Percentiles rank a stretch among this genome's conserved stretches.
Evolutionary conservation across 2,113 vertebrate genomes (phyloP).

Genomic region (Tylochromis polylepis): DNA sequence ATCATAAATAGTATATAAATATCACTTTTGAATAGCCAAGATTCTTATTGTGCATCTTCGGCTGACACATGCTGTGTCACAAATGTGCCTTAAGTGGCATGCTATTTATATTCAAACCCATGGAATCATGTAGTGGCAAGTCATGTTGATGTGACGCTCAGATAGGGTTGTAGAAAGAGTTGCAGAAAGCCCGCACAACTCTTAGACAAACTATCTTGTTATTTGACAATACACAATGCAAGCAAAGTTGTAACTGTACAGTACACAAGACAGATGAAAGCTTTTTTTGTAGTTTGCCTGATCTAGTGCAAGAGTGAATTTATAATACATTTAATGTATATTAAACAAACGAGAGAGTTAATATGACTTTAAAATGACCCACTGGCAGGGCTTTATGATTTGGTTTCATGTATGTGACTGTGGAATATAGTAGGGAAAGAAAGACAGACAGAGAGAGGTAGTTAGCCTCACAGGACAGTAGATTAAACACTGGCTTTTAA

Average conservation of each 20-base stretch:
- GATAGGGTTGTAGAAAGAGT: not conserved
- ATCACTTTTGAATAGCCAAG: too few species aligned
- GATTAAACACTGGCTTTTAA: slow-evolving; percentile 47
- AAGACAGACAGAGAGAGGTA: not conserved
- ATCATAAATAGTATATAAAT: too few species aligned
- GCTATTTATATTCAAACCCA: too few species aligned
- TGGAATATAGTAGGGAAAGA: not conserved
- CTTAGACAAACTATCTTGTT: not conserved
- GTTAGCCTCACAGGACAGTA: slow-evolving; percentile 24
- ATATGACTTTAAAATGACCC: not conserved
- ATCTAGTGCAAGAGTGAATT: not conserved
- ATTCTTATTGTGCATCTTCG: too few species aligned
- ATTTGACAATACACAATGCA: not conserved
- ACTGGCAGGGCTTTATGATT: not conserved
- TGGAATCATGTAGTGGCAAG: too few species aligned
- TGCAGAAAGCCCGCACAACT: not conserved
- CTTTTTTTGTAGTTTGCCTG: not conserved
- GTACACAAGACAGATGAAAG: not conserved
- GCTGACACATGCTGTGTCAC: too few species aligned
- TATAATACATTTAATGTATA: not conserved
- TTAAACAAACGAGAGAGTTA: not conserved
- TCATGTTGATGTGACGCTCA: too few species aligned
- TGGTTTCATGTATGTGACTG: not conserved
- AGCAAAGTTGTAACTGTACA: not conserved
- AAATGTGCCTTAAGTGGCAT: too few species aligned